Percentiles rank a stretch among this genome's conserved stretches.
Conservation (phyloP, 2,797 vertebrate genomes). For the Micrastur ruficollis region DNA sequence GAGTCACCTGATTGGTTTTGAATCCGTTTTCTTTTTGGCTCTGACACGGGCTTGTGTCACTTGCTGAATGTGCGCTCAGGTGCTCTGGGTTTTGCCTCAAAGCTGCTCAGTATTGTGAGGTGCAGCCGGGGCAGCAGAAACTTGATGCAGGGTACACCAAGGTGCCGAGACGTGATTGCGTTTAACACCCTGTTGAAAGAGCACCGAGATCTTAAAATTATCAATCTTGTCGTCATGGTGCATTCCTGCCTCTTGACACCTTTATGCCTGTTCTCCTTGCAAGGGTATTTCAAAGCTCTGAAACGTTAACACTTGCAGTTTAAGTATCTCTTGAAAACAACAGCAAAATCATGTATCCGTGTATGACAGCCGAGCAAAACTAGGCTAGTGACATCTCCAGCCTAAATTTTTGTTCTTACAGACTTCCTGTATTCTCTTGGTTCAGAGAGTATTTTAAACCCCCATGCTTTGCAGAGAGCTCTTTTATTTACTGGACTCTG, state of each 20-base stretch:
- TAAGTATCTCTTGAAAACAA: background rate
- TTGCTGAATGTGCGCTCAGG: accelerated
- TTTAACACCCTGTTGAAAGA: background rate
- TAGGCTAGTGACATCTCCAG: background rate
- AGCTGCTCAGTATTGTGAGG: background rate
- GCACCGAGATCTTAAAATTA: background rate
- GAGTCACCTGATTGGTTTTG: background rate
- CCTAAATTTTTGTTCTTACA: background rate
- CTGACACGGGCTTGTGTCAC: background rate
- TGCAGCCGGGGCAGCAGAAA: background rate
- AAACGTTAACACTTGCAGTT: background rate
- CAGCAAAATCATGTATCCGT: background rate
- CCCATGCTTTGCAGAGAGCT: background rate
- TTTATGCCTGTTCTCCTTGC: background rate
- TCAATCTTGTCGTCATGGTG: accelerated
- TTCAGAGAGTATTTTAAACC: background rate
- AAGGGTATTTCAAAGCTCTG: background rate
- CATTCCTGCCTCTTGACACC: background rate
- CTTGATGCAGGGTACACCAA: accelerated
- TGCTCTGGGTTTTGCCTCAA: background rate
- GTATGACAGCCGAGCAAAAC: background rate
- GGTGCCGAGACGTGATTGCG: background rate
- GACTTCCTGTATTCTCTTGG: background rate
- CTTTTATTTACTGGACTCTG: background rate
- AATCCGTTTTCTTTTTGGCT: accelerated